Evolutionary conservation across 2,888 invertebrate genomes (phyloP), one percentile per base, ranked within the genome.

Genomic region (Thecocarcelia acutangulata): DNA sequence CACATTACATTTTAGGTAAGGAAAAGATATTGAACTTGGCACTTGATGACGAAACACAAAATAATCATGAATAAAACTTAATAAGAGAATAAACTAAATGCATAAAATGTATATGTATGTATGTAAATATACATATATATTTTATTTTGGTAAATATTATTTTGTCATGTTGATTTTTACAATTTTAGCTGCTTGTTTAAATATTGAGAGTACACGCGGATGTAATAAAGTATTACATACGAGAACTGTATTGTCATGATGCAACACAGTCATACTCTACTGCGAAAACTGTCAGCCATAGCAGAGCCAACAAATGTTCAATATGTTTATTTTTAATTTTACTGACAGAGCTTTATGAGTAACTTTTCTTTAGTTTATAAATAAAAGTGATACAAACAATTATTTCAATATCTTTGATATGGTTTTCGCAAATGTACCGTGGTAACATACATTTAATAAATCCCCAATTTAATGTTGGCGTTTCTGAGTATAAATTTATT

Each of bases 21-120:
- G 58, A 72, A 72, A 78, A 73, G 72, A 79, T 79, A 79, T 79
- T 79, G 78, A 79, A 79, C 78, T 79, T 79, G 78, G 59, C 64
- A 72, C 52, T 78, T 78, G 72, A 78, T 78, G 78, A 79, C 59
- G 72, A 66, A 66, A 52, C 66, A 66, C 19, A 52, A 73, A 66
- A 63, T 52, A 37, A 56, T 17, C 54, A 64, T 40, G 21, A 61
- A 44, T 44, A 64, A 58, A 70, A 63, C n/a, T n/a, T n/a, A n/a
- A n/a, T n/a, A n/a, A n/a, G n/a, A n/a, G n/a, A n/a, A n/a, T n/a
- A n/a, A n/a, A n/a, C n/a, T 46, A 28, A 54, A 46, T 21, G 11
- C 50, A 48, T 24, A 42, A 61, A 63, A 48, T 9, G 40, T 44
- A 21, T 19, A 37, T 15, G 12, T 46, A 54, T 63, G n/a, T n/a